These are phyloP conservation scores for Patella vulgata DNA, from an alignment of 1,140 invertebrate genomes.

Conservation along the genomic window DNA sequence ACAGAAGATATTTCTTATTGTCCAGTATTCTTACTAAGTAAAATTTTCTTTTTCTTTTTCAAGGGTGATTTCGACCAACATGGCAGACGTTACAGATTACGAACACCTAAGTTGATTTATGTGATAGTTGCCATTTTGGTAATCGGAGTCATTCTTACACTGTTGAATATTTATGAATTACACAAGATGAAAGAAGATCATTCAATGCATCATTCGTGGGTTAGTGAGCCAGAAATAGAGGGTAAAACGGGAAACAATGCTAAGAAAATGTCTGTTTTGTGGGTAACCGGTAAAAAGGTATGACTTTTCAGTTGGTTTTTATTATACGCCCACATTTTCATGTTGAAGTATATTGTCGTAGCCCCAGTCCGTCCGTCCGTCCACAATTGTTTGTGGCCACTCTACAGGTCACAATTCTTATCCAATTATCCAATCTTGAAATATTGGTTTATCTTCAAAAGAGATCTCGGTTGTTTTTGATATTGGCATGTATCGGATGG, in stretches of 20 bases:
- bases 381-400: too few relatives aligned
- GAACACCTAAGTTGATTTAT: slow-evolving; percentile 22
- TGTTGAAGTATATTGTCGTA: neutral
- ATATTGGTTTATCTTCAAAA: too few relatives aligned
- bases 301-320: neutral
- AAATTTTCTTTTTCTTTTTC: too few relatives aligned
- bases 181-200: slow-evolving; percentile 52
- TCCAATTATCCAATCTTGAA: too few relatives aligned
- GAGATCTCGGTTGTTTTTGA: too few relatives aligned
- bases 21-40: too few relatives aligned
- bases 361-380: too few relatives aligned
- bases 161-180: slow-evolving; percentile 60
- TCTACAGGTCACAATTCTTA: too few relatives aligned
- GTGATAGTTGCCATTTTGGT: slow-evolving; percentile 41
- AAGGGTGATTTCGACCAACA: too few relatives aligned
- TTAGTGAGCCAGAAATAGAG: slow-evolving; percentile 9
- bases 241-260: slow-evolving; percentile 17
- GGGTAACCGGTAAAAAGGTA: slow-evolving; percentile 28
- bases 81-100: neutral
- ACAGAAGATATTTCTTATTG: too few relatives aligned
- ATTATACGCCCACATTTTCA: too few relatives aligned
- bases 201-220: slow-evolving; percentile 13
- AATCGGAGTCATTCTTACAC: slow-evolving; percentile 47
- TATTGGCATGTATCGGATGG: too few relatives aligned
- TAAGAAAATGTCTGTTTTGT: slow-evolving; percentile 26